These are phyloP conservation scores for Macrophya annulata DNA, from an alignment of 2,888 invertebrate genomes.

Conservation along the genomic window DNA sequence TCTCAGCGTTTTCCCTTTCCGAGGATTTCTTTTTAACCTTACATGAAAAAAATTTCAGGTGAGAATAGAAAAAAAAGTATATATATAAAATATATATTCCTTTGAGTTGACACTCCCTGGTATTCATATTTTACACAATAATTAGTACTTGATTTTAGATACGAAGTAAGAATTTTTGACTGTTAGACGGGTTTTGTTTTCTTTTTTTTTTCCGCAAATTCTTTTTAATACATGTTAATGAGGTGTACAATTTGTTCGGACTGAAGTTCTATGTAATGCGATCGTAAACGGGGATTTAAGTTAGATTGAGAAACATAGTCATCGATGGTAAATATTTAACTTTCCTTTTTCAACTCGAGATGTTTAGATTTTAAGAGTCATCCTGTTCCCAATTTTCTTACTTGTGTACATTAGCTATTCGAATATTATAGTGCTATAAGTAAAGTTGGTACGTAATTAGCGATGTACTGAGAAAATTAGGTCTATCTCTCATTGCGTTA, in stretches of 20 bases:
- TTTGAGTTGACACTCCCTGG: neutral
- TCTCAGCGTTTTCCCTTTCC: neutral
- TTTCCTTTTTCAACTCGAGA: neutral
- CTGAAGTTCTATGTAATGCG: neutral
- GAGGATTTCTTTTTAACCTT: neutral
- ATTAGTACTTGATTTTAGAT: neutral
- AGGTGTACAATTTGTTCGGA: neutral
- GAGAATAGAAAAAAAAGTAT: neutral
- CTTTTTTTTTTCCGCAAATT: neutral
- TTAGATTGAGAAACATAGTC: neutral
- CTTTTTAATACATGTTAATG: neutral
- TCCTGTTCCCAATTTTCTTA: neutral
- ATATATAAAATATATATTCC: neutral
- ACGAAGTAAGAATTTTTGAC: neutral
- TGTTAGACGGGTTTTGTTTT: neutral
- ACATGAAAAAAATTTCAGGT: neutral
- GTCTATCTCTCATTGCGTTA: conserved; percentile 29
- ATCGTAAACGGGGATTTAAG: neutral
- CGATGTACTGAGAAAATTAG: conserved; percentile 3
- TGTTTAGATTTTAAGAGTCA: neutral
- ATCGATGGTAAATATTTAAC: neutral
- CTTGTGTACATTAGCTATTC: conserved; percentile 24
- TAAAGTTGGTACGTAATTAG: conserved; percentile 24
- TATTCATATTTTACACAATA: conserved; percentile 26
- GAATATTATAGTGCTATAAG: conserved; percentile 12